phyloP scores from a whole-genome alignment of 23 tunicate genomes.

The Styela plicata region DNA sequence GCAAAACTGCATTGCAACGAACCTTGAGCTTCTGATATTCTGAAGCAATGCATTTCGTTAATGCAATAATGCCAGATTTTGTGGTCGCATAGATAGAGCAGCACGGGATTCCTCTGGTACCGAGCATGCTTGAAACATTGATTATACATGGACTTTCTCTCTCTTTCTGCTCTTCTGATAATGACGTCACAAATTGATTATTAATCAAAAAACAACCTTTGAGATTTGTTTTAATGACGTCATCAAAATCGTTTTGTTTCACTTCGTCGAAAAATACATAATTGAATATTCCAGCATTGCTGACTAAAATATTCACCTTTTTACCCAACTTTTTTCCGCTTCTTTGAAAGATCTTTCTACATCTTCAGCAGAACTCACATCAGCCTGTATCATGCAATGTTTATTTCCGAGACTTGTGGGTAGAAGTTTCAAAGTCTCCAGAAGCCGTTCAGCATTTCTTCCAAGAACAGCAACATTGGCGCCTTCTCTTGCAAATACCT shows the following conservation, averaged over 20 bases:
- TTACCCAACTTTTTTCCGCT: neutral
- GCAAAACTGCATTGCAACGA: constrained; percentile 13
- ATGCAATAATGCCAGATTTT: constrained; percentile 72
- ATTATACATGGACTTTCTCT: neutral
- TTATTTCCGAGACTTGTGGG: neutral
- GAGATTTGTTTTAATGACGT: constrained; percentile 16
- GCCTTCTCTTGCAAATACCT: neutral
- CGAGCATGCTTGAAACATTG: constrained; percentile 67
- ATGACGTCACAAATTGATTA: constrained; percentile 33
- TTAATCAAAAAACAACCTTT: constrained; percentile 51
- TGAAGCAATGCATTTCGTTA: constrained; percentile 59
- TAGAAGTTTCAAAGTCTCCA: neutral
- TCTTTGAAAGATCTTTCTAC: neutral
- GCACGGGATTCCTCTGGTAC: constrained; percentile 8
- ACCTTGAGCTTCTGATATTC: constrained; percentile 38
- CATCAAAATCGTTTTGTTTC: constrained; percentile 18
- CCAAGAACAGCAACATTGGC: neutral
- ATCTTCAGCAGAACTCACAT: constrained; percentile 9
- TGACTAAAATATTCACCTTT: constrained; percentile 24
- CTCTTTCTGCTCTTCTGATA: constrained; percentile 18
- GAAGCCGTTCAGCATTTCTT: neutral
- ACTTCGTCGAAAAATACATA: neutral
- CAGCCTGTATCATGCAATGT: constrained; percentile 12
- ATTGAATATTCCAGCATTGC: constrained; percentile 38
- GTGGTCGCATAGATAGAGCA: constrained; percentile 64